A percentile compares a stretch with the other conserved stretches of the same genome.
Evolutionary conservation across 2,888 invertebrate species (phyloP).

Genomic region (Dasysyrphus albostriatus): DNA sequence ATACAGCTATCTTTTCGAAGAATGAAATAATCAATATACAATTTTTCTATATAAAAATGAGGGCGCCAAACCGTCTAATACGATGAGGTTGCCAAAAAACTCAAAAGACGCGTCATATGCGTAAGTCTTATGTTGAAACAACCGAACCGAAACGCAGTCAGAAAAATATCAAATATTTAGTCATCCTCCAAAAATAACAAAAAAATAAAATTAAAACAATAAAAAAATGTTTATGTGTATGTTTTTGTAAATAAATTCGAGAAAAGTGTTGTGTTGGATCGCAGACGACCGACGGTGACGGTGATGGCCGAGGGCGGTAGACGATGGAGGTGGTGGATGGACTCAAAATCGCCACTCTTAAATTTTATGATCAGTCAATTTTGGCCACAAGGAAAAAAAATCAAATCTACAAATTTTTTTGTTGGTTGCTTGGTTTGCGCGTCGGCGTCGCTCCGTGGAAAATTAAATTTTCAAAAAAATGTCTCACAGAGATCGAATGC

Average conservation of each 20-base stretch:
- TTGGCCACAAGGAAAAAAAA: constrained; percentile 32
- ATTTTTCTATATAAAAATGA: constrained; percentile 44
- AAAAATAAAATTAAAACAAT: constrained; percentile 16
- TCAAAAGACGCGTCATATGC: constrained; percentile 33
- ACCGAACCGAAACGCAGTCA: constrained; percentile 28
- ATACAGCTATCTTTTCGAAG: constrained; percentile 1
- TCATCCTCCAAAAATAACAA: constrained; percentile 60
- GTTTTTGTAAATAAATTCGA: constrained; percentile 63
- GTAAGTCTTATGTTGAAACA: constrained; percentile 44
- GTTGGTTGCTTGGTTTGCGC: neutral
- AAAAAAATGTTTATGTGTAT: constrained; percentile 45
- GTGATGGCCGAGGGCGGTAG: neutral
- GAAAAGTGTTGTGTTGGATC: constrained; percentile 17
- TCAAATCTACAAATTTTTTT: constrained; percentile 5
- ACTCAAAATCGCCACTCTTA: constrained; percentile 51
- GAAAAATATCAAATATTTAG: constrained; percentile 38
- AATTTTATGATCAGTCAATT: constrained; percentile 63
- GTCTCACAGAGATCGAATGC: constrained; percentile 12
- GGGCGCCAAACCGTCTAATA: constrained; percentile 73
- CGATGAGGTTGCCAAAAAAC: constrained; percentile 27
- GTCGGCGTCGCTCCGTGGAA: neutral
- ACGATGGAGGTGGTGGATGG: constrained; percentile 12
- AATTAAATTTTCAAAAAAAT: constrained; percentile 26
- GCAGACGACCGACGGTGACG: neutral
- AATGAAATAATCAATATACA: constrained; percentile 37